A percentile compares a stretch with the other conserved stretches of the same genome.
These are phyloP conservation scores for Junonia oenone DNA, from an alignment of 2,888 invertebrate genomes.

Conservation along the genomic window DNA sequence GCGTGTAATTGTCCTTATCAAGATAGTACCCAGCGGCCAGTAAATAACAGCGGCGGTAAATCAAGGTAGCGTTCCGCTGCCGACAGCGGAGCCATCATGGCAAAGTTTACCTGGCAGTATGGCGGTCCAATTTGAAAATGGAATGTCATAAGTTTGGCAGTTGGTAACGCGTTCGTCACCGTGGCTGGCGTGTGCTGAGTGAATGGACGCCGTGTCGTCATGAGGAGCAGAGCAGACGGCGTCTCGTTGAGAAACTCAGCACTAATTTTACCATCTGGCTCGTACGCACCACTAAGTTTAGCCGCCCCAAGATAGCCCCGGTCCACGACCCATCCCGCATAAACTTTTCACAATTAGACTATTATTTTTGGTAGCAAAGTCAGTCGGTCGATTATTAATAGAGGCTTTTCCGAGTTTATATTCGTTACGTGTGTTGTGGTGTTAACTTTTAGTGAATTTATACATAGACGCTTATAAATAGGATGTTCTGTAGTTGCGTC, in stretches of 20 bases:
- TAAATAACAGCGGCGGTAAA: conserved; percentile 7
- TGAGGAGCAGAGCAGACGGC: conserved; percentile 69
- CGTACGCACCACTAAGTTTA: conserved; percentile 79
- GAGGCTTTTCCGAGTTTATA: conserved; percentile 81
- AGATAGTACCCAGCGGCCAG: not conserved
- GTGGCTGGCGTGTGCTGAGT: conserved; percentile 59
- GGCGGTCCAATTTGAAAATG: conserved; percentile 59
- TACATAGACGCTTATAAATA: conserved; percentile 81
- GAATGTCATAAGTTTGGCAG: conserved; percentile 77
- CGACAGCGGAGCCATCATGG: conserved; percentile 21
- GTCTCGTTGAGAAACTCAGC: conserved; percentile 65
- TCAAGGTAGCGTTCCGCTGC: conserved; percentile 22
- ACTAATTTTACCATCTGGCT: conserved; percentile 79
- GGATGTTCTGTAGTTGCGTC: conserved; percentile 79
- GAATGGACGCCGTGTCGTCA: conserved; percentile 70
- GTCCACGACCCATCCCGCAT: conserved; percentile 80
- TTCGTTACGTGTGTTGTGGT: conserved; percentile 80
- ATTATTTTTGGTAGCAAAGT: conserved; percentile 81
- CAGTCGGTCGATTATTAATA: conserved; percentile 81
- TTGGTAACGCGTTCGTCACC: conserved; percentile 51
- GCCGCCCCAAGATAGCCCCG: conserved; percentile 80
- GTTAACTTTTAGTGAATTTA: conserved; percentile 81
- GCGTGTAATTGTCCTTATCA: not conserved
- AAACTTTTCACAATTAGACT: conserved; percentile 81
- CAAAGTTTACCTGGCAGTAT: conserved; percentile 48